These are phyloP conservation scores for Anneissia japonica DNA, from an alignment of 35 echinoderm and acorn worm genomes.

Conservation along the genomic window DNA sequence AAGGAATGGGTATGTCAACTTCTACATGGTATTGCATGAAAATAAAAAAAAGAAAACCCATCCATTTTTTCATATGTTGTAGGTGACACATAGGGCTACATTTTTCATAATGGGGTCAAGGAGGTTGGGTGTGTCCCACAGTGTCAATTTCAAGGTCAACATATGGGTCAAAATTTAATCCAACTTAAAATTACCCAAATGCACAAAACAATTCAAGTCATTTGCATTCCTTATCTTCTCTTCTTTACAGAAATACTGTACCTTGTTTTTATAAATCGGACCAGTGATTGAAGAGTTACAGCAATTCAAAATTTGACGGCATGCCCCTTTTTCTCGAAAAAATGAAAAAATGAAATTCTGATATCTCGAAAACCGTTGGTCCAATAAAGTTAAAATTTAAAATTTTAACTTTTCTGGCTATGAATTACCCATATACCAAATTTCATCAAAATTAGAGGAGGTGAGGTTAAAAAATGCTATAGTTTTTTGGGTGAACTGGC, in stretches of 20 bases:
- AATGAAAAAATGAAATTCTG: not conserved
- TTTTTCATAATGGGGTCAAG: too few relatives aligned
- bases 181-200: not conserved
- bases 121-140: too few relatives aligned
- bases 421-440: not conserved
- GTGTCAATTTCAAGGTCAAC: conserved; percentile 6
- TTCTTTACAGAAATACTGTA: not conserved
- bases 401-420: conserved; percentile 9
- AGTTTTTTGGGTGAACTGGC: not conserved
- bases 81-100: too few relatives aligned
- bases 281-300: not conserved
- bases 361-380: conserved; percentile 1
- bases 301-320: not conserved
- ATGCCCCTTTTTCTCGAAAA: not conserved
- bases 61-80: too few relatives aligned
- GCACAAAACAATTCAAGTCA: not conserved
- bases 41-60: too few relatives aligned
- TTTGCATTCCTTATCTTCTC: conserved; percentile 3
- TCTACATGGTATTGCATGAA: too few relatives aligned
- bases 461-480: not conserved
- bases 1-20: too few relatives aligned
- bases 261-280: not conserved
- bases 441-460: conserved; percentile 19
- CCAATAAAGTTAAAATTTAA: conserved; percentile 12
- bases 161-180: not conserved